Evolutionary conservation across 2,113 vertebrate genomes (phyloP).

Genomic region (Aphyosemion australe): DNA sequence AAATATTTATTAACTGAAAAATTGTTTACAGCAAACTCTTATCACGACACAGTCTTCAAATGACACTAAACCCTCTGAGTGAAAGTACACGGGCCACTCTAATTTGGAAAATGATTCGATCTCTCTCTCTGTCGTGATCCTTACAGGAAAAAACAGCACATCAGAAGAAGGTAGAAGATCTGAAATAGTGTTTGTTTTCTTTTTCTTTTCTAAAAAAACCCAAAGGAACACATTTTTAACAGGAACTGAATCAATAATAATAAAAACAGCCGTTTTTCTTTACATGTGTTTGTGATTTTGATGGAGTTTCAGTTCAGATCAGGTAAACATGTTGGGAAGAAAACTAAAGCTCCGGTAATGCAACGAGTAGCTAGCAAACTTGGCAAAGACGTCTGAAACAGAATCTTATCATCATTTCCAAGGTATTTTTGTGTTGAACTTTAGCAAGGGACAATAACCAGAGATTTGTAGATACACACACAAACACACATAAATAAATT

Average conservation of each 20-base stretch:
- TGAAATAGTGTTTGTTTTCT: slow-evolving; percentile 14
- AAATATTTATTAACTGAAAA: slow-evolving; percentile 78
- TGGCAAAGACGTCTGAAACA: not conserved
- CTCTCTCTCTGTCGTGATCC: slow-evolving; percentile 21
- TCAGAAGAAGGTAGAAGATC: slow-evolving; percentile 34
- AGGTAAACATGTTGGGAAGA: slow-evolving; percentile 2
- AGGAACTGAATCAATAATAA: slow-evolving; percentile 45
- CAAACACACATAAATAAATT: slow-evolving; percentile 27
- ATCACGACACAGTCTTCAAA: slow-evolving; percentile 76
- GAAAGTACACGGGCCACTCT: slow-evolving; percentile 49
- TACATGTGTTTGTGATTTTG: slow-evolving; percentile 43
- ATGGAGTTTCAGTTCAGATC: slow-evolving; percentile 35
- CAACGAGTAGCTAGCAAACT: slow-evolving; percentile 10
- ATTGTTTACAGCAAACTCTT: slow-evolving; percentile 70
- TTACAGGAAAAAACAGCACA: slow-evolving; percentile 58
- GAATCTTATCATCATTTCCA: slow-evolving; percentile 1
- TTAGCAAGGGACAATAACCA: slow-evolving; percentile 17
- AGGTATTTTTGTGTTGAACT: slow-evolving; percentile 13
- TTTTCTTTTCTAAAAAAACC: slow-evolving; percentile 21
- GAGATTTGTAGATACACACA: slow-evolving; percentile 38
- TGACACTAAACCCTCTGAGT: slow-evolving; percentile 76
- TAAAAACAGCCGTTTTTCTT: slow-evolving; percentile 43
- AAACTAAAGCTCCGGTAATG: not conserved
- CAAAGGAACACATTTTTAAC: slow-evolving; percentile 55
- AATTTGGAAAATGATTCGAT: slow-evolving; percentile 31